Evolutionary conservation across 2,113 vertebrate genomes (phyloP).

Genomic region (Paramormyrops kingsleyae): DNA sequence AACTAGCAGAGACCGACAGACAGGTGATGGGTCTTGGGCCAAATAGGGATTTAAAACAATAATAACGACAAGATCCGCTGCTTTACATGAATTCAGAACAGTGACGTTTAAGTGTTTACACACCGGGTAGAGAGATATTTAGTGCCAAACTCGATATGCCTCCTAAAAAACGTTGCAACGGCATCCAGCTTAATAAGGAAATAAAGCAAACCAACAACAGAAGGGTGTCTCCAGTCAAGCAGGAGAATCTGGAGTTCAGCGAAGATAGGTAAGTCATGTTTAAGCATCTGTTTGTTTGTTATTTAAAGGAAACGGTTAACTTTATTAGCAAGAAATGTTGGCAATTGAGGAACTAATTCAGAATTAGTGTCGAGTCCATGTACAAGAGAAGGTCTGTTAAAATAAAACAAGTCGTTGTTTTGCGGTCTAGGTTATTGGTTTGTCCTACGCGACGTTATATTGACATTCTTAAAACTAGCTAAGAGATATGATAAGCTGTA

Average conservation of each 20-base stretch:
- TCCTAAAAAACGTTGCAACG: slow-evolving; percentile 10
- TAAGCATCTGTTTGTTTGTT: background rate
- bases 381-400: background rate
- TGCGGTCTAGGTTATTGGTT: background rate
- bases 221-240: slow-evolving; percentile 40
- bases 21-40: background rate
- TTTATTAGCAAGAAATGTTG: background rate
- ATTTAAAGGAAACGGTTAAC: background rate
- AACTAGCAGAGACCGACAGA: background rate
- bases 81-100: background rate
- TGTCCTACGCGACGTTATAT: background rate
- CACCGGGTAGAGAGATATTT: background rate
- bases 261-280: slow-evolving; percentile 48
- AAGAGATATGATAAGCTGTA: background rate
- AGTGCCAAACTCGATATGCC: background rate
- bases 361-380: background rate
- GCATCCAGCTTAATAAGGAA: slow-evolving; percentile 43
- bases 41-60: background rate
- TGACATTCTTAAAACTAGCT: background rate
- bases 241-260: slow-evolving; percentile 49
- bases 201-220: slow-evolving; percentile 37
- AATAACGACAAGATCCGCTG: background rate
- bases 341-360: background rate
- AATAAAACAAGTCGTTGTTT: background rate
- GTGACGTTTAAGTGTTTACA: background rate